phyloP scores from a whole-genome alignment of 1,140 invertebrate genomes.

The Drosophila punjabiensis region DNA sequence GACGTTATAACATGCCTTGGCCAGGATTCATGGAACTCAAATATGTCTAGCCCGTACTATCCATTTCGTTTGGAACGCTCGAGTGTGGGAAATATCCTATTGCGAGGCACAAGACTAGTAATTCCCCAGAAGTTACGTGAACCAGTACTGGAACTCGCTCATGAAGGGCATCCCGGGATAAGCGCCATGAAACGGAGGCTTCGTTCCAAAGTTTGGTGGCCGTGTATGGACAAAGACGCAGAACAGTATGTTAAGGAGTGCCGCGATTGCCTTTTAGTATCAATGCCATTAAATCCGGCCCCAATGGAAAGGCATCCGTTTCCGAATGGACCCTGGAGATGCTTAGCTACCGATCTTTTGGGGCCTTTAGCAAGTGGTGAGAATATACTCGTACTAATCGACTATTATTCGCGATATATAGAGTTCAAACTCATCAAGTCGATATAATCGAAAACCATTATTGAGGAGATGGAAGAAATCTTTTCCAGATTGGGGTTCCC shows the following conservation, averaged over 20 bases:
- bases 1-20: background rate
- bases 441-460: background rate
- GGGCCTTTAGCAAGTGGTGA: background rate
- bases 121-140: too few species aligned
- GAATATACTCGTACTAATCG: background rate
- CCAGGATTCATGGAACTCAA: too few species aligned
- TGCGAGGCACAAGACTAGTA: too few species aligned
- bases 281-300: slow-evolving; percentile 13
- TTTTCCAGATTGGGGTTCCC: slow-evolving; percentile 2
- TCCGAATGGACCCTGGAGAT: background rate
- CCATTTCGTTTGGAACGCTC: too few species aligned
- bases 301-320: slow-evolving; percentile 17
- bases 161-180: too few species aligned
- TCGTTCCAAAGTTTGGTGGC: slow-evolving; percentile 86
- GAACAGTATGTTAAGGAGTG: slow-evolving; percentile 85
- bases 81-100: too few species aligned
- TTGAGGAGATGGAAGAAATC: background rate
- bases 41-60: too few species aligned
- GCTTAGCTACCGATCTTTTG: too few species aligned
- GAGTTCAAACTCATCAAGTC: background rate
- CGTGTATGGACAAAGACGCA: slow-evolving; percentile 85
- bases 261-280: too few species aligned
- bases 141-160: too few species aligned
- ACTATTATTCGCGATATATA: background rate
- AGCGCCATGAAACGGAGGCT: slow-evolving; percentile 60